Conservation (phyloP, 2,888 invertebrate species). For the Escarpia spicata region DNA sequence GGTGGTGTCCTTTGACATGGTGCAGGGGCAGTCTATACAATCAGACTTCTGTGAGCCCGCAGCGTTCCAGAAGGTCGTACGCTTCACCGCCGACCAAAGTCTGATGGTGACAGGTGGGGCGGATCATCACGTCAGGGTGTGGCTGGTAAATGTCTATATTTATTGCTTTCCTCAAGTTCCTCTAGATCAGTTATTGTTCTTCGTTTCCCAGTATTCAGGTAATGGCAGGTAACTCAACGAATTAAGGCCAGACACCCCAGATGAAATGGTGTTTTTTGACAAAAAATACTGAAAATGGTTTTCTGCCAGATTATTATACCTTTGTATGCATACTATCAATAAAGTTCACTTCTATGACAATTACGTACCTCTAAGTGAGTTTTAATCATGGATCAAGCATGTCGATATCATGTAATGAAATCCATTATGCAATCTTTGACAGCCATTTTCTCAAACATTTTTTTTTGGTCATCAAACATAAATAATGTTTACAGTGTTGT, state of each 20-base stretch:
- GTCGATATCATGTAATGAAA: no score
- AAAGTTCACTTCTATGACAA: no score
- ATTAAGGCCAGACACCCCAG: background rate
- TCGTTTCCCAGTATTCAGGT: background rate
- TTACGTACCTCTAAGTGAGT: no score
- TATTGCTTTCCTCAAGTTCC: background rate
- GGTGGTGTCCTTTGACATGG: slow-evolving; percentile 62
- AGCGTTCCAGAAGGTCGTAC: slow-evolving; percentile 86
- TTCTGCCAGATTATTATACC: no score
- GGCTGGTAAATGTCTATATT: slow-evolving; percentile 70
- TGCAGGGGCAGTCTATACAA: slow-evolving; percentile 55
- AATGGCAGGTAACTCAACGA: background rate
- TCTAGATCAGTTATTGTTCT: background rate
- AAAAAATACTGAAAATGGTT: no score
- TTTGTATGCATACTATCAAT: no score
- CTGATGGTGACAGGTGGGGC: slow-evolving; percentile 91
- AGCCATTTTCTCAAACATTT: no score
- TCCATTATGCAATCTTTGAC: no score
- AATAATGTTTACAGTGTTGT: no score
- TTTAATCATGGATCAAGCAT: no score
- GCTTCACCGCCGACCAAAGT: slow-evolving; percentile 79
- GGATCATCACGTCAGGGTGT: slow-evolving; percentile 86
- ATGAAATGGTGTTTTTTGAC: no score
- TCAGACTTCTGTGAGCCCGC: slow-evolving; percentile 72
- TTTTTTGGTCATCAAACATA: no score